phyloP scores from a whole-genome alignment of 1,140 invertebrate species.

The Trichonephila clavata region DNA sequence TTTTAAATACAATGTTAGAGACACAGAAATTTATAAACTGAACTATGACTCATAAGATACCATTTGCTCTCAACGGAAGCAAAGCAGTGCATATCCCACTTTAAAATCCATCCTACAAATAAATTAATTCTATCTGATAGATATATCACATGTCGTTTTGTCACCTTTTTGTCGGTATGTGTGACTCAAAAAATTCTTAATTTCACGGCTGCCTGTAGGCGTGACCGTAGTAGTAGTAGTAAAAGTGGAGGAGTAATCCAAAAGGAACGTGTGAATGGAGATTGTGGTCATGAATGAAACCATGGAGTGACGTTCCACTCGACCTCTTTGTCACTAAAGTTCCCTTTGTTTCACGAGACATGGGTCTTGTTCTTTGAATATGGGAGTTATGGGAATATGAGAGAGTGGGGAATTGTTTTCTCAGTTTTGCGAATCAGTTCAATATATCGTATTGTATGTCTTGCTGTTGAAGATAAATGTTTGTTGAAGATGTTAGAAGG shows the following conservation, averaged over 20 bases:
- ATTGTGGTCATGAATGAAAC: constrained; percentile 30
- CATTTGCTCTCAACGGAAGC: too few relatives aligned
- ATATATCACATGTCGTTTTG: not conserved
- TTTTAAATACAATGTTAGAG: too few relatives aligned
- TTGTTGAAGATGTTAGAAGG: too few relatives aligned
- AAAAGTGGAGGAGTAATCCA: not conserved
- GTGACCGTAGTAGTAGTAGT: constrained; percentile 25
- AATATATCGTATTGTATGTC: too few relatives aligned
- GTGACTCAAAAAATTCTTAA: not conserved
- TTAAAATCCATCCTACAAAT: too few relatives aligned
- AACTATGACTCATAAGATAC: too few relatives aligned
- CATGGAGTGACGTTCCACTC: not conserved
- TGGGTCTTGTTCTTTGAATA: not conserved
- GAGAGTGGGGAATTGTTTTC: not conserved
- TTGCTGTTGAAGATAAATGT: too few relatives aligned
- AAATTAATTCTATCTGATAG: too few relatives aligned
- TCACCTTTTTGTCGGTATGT: not conserved
- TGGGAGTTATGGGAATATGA: not conserved
- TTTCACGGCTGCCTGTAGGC: constrained; percentile 13
- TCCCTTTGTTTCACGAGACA: constrained; percentile 4
- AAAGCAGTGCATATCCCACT: too few relatives aligned
- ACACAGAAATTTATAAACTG: too few relatives aligned
- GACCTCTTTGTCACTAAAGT: constrained; percentile 18
- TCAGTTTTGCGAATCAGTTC: too few relatives aligned
- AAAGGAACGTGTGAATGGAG: constrained; percentile 41